phyloP scores from a whole-genome alignment of 2,888 invertebrate species.

The Cephalotes varians region DNA sequence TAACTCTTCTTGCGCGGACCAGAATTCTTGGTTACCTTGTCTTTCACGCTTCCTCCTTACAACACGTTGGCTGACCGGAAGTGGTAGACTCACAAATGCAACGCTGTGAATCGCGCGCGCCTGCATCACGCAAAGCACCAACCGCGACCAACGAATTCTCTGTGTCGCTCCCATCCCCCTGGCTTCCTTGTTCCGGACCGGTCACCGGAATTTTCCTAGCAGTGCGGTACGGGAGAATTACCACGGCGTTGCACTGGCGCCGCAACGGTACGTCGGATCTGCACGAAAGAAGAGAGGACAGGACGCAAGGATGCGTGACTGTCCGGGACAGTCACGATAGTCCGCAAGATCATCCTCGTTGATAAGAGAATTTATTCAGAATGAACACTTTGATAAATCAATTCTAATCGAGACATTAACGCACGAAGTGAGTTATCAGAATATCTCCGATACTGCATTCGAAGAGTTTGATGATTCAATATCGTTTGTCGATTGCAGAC shows the following conservation, averaged over 20 bases:
- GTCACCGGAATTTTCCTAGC: conserved; percentile 52
- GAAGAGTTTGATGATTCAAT: not conserved
- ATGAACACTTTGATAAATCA: conserved; percentile 7
- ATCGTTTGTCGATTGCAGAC: not conserved
- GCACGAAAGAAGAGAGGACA: conserved; percentile 45
- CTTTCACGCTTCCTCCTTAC: conserved; percentile 49
- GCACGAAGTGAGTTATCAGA: not conserved
- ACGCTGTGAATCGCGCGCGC: conserved; percentile 77
- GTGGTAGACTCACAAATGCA: conserved; percentile 79
- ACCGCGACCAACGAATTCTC: conserved; percentile 65
- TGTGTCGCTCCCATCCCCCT: not conserved
- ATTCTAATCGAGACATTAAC: not conserved
- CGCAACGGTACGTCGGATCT: conserved; percentile 35
- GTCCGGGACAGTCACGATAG: conserved; percentile 47
- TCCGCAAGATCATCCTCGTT: conserved; percentile 33
- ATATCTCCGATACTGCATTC: not conserved
- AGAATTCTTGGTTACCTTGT: conserved; percentile 26
- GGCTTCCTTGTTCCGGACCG: conserved; percentile 51
- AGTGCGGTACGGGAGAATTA: conserved; percentile 62
- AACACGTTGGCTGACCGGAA: conserved; percentile 67
- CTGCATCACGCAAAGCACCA: conserved; percentile 46
- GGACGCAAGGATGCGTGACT: conserved; percentile 65
- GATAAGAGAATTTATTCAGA: conserved; percentile 50
- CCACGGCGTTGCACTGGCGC: conserved; percentile 48
- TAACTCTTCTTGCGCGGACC: conserved; percentile 18